Evolutionary conservation across 2,797 vertebrate genomes (phyloP), one percentile per base, ranked within the genome.

Genomic region (Sebastes goodei): DNA sequence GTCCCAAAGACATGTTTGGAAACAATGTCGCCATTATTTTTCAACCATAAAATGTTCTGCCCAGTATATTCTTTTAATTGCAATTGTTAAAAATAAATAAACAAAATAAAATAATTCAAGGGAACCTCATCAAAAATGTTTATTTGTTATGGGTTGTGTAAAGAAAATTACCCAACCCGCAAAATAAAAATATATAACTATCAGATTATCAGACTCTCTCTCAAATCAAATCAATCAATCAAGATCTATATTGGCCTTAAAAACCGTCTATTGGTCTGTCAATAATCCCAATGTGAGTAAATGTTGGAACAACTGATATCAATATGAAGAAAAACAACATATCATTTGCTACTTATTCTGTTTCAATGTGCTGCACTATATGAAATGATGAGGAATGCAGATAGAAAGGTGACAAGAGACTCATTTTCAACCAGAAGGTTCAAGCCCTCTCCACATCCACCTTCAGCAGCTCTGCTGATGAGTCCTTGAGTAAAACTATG

Each of bases 401-500:
- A 32, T 14, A 20, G n/a, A 29, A 17, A 30, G 49, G 57, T 68
- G 65, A 84, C 69, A 55, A 82, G 32, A 69, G 27, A 21, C 10
- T 20, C 68, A 46, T 74, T 71, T 64, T 71, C 10, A 52, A 29
- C 7, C 4, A 33, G 2, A 42, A 15, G 38, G 56, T 69, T 73
- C 12, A 73, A 80, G 56, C n/a, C 25, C 66, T 60, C 57, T 77
- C 27, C 1, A 49, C 23, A 14, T 25, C 53, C 53, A 35, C 67
- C 57, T 29, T 82, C 53, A 69, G 42, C 61, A 52, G 21, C 49
- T 68, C 53, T 27, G 63, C 65, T 80, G 65, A 89, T 42, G 35
- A 67, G 53, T 52, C 53, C 73, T 86, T 32, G 7, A 87, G 35
- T 66, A 56, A 74, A 74, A 64, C 80, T 78, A 83, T 23, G 17